Evolutionary conservation across 1,140 invertebrate species (phyloP).

Genomic region (Plutomurus gul): DNA sequence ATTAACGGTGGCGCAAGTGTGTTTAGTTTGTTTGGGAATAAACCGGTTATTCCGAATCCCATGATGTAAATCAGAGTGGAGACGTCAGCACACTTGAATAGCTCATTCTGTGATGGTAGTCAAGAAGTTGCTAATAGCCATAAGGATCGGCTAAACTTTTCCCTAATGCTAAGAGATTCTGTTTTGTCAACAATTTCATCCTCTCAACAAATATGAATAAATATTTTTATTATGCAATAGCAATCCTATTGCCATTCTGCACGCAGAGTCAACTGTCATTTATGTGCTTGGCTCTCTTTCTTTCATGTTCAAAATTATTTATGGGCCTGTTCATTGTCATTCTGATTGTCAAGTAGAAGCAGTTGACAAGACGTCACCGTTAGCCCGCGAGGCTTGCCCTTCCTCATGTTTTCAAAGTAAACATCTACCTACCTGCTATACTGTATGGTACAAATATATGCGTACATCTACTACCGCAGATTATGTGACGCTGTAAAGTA

Average conservation of each 20-base stretch:
- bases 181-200: neutral
- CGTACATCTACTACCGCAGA: too few species aligned
- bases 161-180: neutral
- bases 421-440: too few species aligned
- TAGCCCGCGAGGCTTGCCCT: too few species aligned
- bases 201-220: neutral
- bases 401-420: too few species aligned
- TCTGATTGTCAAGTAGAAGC: neutral
- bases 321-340: neutral
- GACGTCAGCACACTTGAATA: neutral
- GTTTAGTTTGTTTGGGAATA: too few species aligned
- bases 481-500: too few species aligned
- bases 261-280: neutral
- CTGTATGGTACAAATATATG: too few species aligned
- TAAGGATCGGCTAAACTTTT: neutral
- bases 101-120: neutral
- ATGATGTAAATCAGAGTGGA: too few species aligned
- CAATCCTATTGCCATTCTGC: neutral
- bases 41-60: too few species aligned
- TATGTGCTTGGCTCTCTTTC: neutral
- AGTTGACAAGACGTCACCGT: neutral
- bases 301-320: neutral
- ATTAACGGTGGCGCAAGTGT: too few species aligned
- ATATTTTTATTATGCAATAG: neutral
- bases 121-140: neutral